phyloP scores from a whole-genome alignment of 1,140 invertebrate species.

The Macrostomum lignano region DNA sequence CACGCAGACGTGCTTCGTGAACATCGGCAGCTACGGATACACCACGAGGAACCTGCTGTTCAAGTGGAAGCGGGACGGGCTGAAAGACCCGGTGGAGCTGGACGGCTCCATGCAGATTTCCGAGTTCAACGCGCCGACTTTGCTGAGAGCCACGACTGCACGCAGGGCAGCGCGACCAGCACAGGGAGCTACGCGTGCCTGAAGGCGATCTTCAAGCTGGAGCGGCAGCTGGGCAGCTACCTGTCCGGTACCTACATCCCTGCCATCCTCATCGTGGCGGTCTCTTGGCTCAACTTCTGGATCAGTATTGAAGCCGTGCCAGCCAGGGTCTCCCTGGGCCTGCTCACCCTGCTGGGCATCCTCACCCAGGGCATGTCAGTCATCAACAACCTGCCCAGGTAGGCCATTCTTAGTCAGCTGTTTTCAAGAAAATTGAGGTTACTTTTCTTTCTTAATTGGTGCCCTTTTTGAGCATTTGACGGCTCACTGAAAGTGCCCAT shows the following conservation, averaged over 20 bases:
- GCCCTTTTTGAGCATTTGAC: no score
- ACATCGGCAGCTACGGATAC: constrained; percentile 8
- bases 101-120: constrained; percentile 4
- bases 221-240: constrained; percentile 53
- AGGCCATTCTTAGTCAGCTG: no score
- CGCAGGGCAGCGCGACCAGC: not conserved
- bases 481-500: no score
- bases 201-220: constrained; percentile 45
- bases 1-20: constrained; percentile 8
- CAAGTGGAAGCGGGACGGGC: constrained; percentile 3
- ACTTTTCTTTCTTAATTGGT: no score
- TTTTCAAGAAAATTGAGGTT: no score
- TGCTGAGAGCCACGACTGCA: constrained; percentile 4
- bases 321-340: constrained; percentile 7
- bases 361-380: constrained; percentile 4
- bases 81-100: constrained; percentile 6
- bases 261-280: constrained; percentile 49
- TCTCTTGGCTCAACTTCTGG: constrained; percentile 45
- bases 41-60: constrained; percentile 5
- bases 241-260: constrained; percentile 59
- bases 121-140: constrained; percentile 5
- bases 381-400: constrained; percentile 6
- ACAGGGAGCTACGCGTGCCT: constrained; percentile 20
- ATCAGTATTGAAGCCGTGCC: constrained; percentile 9
- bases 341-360: constrained; percentile 3